Evolutionary conservation across 1,140 invertebrate genomes (phyloP).

Genomic region (Idris sp.): DNA sequence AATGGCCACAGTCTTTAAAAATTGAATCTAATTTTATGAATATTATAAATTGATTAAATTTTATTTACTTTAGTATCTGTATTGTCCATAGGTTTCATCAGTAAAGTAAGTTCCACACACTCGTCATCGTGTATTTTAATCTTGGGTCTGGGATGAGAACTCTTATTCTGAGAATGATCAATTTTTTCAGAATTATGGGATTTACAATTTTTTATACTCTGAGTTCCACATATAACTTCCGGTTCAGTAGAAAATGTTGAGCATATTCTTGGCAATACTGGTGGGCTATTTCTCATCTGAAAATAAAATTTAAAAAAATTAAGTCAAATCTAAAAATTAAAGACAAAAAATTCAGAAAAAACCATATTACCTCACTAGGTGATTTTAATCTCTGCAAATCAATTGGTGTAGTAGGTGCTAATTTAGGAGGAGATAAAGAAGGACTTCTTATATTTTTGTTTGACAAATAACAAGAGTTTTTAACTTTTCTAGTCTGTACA

Average conservation of each 20-base stretch:
- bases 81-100: conserved; percentile 35
- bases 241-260: conserved; percentile 9
- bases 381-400: conserved; percentile 11
- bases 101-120: conserved; percentile 45
- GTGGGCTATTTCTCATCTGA: conserved; percentile 51
- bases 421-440: conserved; percentile 34
- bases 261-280: conserved; percentile 36
- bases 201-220: conserved; percentile 5
- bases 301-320: conserved; percentile 10
- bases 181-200: background rate
- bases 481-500: background rate
- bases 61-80: conserved; percentile 17
- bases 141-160: conserved; percentile 10
- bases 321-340: no score
- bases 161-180: conserved; percentile 13
- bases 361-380: conserved; percentile 24
- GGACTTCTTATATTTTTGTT: conserved; percentile 8
- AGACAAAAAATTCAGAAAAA: background rate
- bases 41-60: background rate
- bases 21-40: background rate
- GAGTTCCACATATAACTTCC: conserved; percentile 9
- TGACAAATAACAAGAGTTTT: background rate
- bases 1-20: no score
- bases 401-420: conserved; percentile 17
- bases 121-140: conserved; percentile 53